A percentile compares a stretch with the other conserved stretches of the same genome.
These are phyloP conservation scores for Aphrocallistes beatrix DNA, from an alignment of 37 sponge, comb jelly and placozoan species.

Conservation along the genomic window DNA sequence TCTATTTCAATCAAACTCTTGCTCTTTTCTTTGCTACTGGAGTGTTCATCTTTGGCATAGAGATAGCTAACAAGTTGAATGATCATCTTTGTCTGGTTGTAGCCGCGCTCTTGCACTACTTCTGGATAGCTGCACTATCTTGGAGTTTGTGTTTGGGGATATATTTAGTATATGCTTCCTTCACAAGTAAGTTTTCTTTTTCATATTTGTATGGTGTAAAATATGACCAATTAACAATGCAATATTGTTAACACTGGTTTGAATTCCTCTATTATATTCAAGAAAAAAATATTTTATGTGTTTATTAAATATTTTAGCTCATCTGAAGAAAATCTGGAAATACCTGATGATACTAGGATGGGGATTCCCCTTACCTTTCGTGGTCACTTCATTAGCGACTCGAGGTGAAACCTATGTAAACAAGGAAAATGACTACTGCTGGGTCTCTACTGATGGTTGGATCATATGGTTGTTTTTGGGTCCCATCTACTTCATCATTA, in stretches of 20 bases:
- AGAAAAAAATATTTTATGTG: too few relatives aligned
- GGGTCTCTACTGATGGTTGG: background rate
- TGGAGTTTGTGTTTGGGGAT: background rate
- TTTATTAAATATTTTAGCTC: too few relatives aligned
- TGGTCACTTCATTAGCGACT: background rate
- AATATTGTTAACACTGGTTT: too few relatives aligned
- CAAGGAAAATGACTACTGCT: background rate
- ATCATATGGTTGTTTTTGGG: background rate
- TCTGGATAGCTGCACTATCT: background rate
- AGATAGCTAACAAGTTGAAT: background rate
- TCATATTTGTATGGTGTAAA: too few relatives aligned
- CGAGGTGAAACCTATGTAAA: background rate
- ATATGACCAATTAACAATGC: too few relatives aligned
- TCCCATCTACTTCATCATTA: background rate
- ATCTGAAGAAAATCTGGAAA: background rate
- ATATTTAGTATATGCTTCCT: background rate
- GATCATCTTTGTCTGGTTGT: background rate
- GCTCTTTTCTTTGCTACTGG: background rate
- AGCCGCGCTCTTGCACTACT: background rate
- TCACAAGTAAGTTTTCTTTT: background rate
- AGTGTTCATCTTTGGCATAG: background rate
- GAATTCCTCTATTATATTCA: too few relatives aligned
- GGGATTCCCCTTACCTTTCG: background rate
- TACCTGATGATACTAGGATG: background rate
- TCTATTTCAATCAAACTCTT: background rate